Conservation (phyloP, 2,888 invertebrate genomes). For the Apotomis turbidana region DNA sequence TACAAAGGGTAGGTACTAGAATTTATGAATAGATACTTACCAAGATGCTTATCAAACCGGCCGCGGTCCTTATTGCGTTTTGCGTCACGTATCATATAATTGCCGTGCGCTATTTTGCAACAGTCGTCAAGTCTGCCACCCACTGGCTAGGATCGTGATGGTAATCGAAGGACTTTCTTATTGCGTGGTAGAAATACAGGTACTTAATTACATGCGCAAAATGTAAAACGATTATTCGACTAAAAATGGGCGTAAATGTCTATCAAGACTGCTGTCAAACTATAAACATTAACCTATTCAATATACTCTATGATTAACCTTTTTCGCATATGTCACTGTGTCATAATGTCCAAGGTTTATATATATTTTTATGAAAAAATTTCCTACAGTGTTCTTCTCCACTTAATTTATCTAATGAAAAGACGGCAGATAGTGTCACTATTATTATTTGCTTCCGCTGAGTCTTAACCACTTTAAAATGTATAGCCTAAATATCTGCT, state of each 20-base stretch:
- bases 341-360: background rate
- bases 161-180: slow-evolving; percentile 44
- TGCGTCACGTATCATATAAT: slow-evolving; percentile 63
- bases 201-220: background rate
- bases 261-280: background rate
- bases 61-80: slow-evolving; percentile 53
- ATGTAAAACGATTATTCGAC: background rate
- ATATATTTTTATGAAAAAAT: too few relatives aligned
- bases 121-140: slow-evolving; percentile 53
- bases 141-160: slow-evolving; percentile 53
- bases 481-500: too few relatives aligned
- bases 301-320: too few relatives aligned
- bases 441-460: too few relatives aligned
- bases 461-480: too few relatives aligned
- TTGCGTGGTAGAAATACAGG: slow-evolving; percentile 17
- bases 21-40: slow-evolving; percentile 48
- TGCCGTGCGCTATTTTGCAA: slow-evolving; percentile 65
- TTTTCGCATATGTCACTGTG: too few relatives aligned
- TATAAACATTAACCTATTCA: background rate
- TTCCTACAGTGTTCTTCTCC: too few relatives aligned
- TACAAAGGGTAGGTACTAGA: slow-evolving; percentile 47
- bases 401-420: too few relatives aligned
- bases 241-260: background rate
- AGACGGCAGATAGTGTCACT: too few relatives aligned
- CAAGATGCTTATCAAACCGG: slow-evolving; percentile 43